Evolutionary conservation across 2,888 invertebrate genomes (phyloP), one percentile per base, ranked within the genome.

Genomic region (Isotomurus palustris): DNA sequence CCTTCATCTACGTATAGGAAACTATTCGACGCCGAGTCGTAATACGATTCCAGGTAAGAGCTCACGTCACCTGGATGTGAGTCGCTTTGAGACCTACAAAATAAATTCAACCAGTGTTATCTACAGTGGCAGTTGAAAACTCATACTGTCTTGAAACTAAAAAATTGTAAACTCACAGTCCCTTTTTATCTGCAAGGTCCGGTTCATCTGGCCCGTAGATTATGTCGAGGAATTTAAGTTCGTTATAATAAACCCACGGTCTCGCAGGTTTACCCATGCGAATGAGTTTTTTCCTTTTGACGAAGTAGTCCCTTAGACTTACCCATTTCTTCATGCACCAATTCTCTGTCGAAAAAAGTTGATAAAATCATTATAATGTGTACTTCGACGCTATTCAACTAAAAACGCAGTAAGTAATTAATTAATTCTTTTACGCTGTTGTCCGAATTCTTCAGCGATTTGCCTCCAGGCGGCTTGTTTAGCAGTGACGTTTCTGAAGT

Each of bases 241-340:
- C 47, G 6, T 47, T 19, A 47, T 47, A 47, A 24, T 28, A 47
- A 47, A 25, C n/a, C 47, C 47, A 47, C 12, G 47, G 28, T 17
- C 28, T 27, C 8, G 29, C 27, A 17, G 25, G 29, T 3, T 4
- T n/a, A 4, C 47, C 47, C n/a, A 28, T 6, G 4, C 28, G 4
- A 3, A 8, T 25, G 19, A 27, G 22, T 47, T 47, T 47, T 28
- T 47, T 47, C 28, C 47, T 25, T 24, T 47, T 47, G 6, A 47
- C 47, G 28, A 8, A 47, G 21, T 47, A 47, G 17, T 47, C 47
- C 28, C 47, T 4, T 3, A 47, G 28, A 27, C 47, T 47, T 3
- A 47, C 28, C 47, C 47, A 47, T 28, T 47, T 47, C 19, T 17
- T 25, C 17, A 17, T 27, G 22, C 47, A 47, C 47, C 47, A 47